These are phyloP conservation scores for Palythoa grandiflora DNA, from an alignment of 92 coral and sea anemone species.

Conservation along the genomic window DNA sequence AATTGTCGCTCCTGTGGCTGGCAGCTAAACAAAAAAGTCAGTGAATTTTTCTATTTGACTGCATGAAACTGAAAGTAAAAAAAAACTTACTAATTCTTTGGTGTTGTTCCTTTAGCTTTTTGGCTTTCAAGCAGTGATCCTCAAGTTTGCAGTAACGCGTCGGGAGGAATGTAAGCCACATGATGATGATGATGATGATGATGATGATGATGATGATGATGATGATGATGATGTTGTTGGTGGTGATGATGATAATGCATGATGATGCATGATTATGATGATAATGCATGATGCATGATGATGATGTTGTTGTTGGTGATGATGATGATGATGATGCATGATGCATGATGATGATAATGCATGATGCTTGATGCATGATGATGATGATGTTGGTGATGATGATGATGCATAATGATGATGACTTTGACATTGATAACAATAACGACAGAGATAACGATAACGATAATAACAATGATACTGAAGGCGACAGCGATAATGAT, in stretches of 20 bases:
- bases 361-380: too few species aligned
- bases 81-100: too few species aligned
- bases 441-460: neutral
- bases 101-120: constrained; percentile 58
- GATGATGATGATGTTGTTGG: too few species aligned
- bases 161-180: constrained; percentile 78
- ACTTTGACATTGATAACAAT: neutral
- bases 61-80: neutral
- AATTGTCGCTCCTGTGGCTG: too few species aligned
- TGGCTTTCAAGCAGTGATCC: constrained; percentile 75
- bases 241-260: too few species aligned
- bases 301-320: too few species aligned
- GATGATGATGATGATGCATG: too few species aligned
- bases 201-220: neutral
- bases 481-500: neutral
- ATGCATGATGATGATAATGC: neutral
- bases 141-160: constrained; percentile 69
- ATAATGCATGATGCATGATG: too few species aligned
- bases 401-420: neutral
- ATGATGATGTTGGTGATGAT: neutral
- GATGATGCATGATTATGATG: too few species aligned
- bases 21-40: too few species aligned
- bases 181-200: neutral
- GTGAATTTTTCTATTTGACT: neutral
- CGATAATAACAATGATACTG: neutral